Evolutionary conservation across 1,140 invertebrate species (phyloP), one percentile per base, ranked within the genome.

Genomic region (Laupala kohalensis): DNA sequence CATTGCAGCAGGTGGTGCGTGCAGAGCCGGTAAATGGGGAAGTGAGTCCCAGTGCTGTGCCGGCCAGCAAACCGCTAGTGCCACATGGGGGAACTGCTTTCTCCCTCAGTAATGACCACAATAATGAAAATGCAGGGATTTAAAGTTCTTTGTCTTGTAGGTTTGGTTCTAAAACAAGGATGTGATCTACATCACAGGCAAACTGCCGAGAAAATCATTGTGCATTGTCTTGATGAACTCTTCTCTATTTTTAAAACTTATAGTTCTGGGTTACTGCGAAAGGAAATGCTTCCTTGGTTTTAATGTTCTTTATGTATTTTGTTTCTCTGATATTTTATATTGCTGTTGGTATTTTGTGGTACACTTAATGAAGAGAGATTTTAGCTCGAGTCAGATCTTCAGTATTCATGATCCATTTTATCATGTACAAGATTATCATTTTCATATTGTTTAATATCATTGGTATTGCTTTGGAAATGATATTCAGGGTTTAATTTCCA

Each of bases 1-100:
- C 90, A 74, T 83, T 92, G 73, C 87, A 89, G 78, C 87, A 89
- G 73, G 81, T 82, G 65, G 66, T 28, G 24, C 65, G 65, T 26
- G 25, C 25, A 26, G 67, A 28, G 23, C 23, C 27, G 6, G 65
- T 68, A n/a, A 68, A 72, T 29, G 66, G 66, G 13, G 71, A 68
- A 9, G 15, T 72, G 71, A 67, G 71, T 62, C 27, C 53, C 25
- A 70, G 23, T 12, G 12, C 37, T 27, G 69, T 15, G 53, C 29
- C 69, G 26, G 64, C 64, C 64, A 66, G 64, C 26, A 25, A 25
- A 27, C 64, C 64, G 64, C 64, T 27, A 66, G 64, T 66, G 64
- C 64, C 64, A 24, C 64, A 24, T 66, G 64, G 64, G 64, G 64
- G 64, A 27, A 23, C 23, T 24, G 64, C 23, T 23, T 9, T 23